These are phyloP conservation scores for Drosophila aff. DNA, from an alignment of 1,140 invertebrate genomes.

Conservation along the genomic window DNA sequence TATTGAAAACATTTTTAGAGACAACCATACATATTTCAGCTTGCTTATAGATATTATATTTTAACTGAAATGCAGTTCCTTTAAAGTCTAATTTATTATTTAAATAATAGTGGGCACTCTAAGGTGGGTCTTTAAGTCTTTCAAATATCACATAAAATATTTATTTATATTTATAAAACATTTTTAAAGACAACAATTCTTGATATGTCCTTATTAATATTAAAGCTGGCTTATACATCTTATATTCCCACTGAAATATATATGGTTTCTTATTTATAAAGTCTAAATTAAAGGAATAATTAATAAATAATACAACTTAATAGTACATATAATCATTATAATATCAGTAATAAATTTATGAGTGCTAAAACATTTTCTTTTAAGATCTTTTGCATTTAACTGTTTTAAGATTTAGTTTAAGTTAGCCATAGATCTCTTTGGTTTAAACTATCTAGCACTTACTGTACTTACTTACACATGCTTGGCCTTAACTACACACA, in stretches of 20 bases:
- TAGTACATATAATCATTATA: too few species aligned
- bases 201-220: not conserved
- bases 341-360: not conserved
- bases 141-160: not conserved
- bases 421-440: too few species aligned
- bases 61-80: too few species aligned
- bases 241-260: not conserved
- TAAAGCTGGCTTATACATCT: too few species aligned
- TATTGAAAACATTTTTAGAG: not conserved
- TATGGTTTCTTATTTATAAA: not conserved
- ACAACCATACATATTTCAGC: not conserved
- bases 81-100: too few species aligned
- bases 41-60: too few species aligned
- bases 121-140: not conserved
- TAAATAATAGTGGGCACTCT: too few species aligned
- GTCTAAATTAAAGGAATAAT: not conserved
- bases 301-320: too few species aligned
- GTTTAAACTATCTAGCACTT: not conserved
- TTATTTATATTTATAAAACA: not conserved
- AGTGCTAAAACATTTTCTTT: too few species aligned
- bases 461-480: constrained; percentile 24
- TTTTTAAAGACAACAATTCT: not conserved
- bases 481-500: not conserved
- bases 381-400: too few species aligned
- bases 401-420: too few species aligned